Evolutionary conservation across 1,140 invertebrate species (phyloP), one percentile per base, ranked within the genome.

Genomic region (Linepithema humile): DNA sequence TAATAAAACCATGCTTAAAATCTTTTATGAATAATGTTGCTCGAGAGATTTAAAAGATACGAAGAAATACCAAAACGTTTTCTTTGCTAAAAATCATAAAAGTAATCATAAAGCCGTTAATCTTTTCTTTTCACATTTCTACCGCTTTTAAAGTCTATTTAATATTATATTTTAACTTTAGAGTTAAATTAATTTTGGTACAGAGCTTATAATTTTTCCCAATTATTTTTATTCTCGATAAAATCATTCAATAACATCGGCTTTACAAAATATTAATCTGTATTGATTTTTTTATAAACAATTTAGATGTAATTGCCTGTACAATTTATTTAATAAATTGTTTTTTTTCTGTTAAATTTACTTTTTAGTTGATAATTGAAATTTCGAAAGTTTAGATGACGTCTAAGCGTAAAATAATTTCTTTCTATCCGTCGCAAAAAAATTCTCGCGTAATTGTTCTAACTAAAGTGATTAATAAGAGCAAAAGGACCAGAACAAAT

Each of bases 391-490:
- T 64, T 1, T 15, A 17, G 23, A 6, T 32, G 12, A 15, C n/a
- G 10, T 55, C n/a, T 10, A 40, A 29, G 20, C 9, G 12, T 9
- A n/a, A 29, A 69, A 73, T 23, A 40, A 3, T 15, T 4, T 74
- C 32, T 7, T 15, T 40, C 15, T 43, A 60, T 43, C 1, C 17
- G 17, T 83, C 20, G 23, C 26, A 26, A n/a, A 77, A 64, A 69
- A 70, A 80, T 70, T 70, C 15, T 50, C 29, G 64, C 26, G n/a
- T 17, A 23, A 20, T 23, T 50, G 55, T 23, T 57, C 45, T 48
- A 84, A 12, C 1, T 17, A 10, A 40, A 26, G n/a, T 55, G 65
- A 20, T 26, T 86, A 89, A 89, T 88, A 53, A 82, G 15, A 64
- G 35, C 5, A 73, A 57, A 26, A 32, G 55, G 48, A 10, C 38